Evolutionary conservation across 2,113 vertebrate genomes (phyloP).

Genomic region (Collichthys lucidus): DNA sequence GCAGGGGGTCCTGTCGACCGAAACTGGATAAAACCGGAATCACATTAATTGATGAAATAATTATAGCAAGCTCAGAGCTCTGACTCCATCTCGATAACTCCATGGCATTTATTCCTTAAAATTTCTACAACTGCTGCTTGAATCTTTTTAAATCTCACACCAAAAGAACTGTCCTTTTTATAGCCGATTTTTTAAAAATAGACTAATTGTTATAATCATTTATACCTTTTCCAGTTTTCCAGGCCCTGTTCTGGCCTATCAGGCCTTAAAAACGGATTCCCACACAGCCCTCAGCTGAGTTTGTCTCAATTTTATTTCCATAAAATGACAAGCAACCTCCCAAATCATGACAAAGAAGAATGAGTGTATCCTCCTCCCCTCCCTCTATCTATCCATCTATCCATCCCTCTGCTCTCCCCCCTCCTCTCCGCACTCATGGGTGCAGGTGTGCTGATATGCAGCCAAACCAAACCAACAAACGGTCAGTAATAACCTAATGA

Average conservation of each 20-base stretch:
- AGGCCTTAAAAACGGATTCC: constrained; percentile 67
- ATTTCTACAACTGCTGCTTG: constrained; percentile 1
- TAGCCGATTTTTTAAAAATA: neutral
- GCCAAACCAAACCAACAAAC: constrained; percentile 64
- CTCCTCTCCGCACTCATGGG: constrained; percentile 60
- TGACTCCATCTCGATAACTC: constrained; percentile 30
- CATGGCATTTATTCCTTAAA: constrained; percentile 19
- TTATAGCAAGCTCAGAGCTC: constrained; percentile 50
- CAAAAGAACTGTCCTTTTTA: neutral
- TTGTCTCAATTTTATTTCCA: constrained; percentile 76
- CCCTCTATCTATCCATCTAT: constrained; percentile 38
- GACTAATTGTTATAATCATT: constrained; percentile 27
- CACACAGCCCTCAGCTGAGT: constrained; percentile 63
- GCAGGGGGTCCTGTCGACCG: constrained; percentile 37
- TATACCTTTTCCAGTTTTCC: constrained; percentile 8
- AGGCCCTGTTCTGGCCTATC: constrained; percentile 70
- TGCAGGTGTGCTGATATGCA: constrained; percentile 80
- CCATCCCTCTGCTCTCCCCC: constrained; percentile 23
- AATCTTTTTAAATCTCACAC: neutral
- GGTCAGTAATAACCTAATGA: constrained; percentile 42
- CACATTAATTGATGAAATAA: constrained; percentile 78
- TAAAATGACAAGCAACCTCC: constrained; percentile 78
- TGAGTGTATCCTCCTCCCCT: constrained; percentile 41
- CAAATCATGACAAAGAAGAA: constrained; percentile 78
- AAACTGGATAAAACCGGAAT: constrained; percentile 78